These are phyloP conservation scores for Cenopis cana DNA, from an alignment of 2,888 invertebrate genomes.

Conservation along the genomic window DNA sequence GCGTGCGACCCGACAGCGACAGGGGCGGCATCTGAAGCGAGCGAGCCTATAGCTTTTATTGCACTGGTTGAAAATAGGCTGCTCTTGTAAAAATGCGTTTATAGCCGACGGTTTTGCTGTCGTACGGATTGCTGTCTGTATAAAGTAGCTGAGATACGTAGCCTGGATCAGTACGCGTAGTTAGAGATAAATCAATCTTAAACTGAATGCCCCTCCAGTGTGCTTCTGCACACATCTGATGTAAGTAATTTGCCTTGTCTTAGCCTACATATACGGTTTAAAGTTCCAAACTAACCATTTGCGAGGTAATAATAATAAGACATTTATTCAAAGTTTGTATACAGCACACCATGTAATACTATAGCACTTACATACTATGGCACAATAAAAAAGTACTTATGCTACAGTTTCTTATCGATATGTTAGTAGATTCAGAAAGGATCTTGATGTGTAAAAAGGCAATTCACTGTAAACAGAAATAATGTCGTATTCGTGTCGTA, in stretches of 20 bases:
- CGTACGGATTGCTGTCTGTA: background rate
- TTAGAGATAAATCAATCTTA: background rate
- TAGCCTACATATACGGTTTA: too few relatives aligned
- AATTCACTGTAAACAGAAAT: background rate
- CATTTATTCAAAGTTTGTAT: too few relatives aligned
- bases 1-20: slow-evolving; percentile 59
- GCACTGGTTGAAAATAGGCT: slow-evolving; percentile 57
- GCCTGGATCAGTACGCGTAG: background rate
- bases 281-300: too few relatives aligned
- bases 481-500: slow-evolving; percentile 47
- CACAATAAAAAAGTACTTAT: too few relatives aligned
- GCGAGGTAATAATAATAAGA: too few relatives aligned
- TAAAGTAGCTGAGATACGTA: background rate
- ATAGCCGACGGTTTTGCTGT: slow-evolving; percentile 48
- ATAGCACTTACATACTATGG: too few relatives aligned
- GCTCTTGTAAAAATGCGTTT: slow-evolving; percentile 55
- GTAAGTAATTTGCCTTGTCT: too few relatives aligned
- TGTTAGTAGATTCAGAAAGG: too few relatives aligned
- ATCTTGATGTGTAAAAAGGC: background rate
- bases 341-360: too few relatives aligned
- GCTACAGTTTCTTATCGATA: too few relatives aligned
- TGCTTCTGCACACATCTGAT: background rate
- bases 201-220: background rate
- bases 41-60: slow-evolving; percentile 61
- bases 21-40: slow-evolving; percentile 66